These are phyloP conservation scores for Lordiphosa andalusiaca DNA, from an alignment of 2,888 invertebrate species.

Conservation along the genomic window DNA sequence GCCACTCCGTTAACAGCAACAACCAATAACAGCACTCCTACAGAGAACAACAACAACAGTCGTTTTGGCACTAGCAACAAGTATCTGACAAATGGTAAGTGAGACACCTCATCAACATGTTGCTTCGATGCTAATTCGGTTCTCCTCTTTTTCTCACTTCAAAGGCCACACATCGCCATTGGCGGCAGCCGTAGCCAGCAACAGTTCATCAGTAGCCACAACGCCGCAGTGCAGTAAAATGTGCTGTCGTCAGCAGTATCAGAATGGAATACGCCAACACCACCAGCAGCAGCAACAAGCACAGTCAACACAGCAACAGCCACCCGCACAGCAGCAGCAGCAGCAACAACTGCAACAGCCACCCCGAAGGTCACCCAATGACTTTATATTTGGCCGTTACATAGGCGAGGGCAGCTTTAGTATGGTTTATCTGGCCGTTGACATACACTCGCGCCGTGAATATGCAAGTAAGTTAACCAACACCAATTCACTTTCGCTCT, in stretches of 20 bases:
- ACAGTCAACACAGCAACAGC: conserved; percentile 38
- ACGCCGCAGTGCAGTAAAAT: conserved; percentile 60
- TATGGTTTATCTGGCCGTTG: conserved; percentile 95
- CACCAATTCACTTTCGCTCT: conserved; percentile 28
- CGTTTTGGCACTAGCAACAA: conserved; percentile 54
- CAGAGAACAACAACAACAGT: conserved; percentile 55
- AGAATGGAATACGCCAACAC: conserved; percentile 35
- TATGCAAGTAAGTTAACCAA: conserved; percentile 90
- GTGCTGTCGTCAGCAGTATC: conserved; percentile 52
- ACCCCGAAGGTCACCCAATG: conserved; percentile 83
- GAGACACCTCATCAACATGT: conserved; percentile 41
- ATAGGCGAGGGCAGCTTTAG: conserved; percentile 99
- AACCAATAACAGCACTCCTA: conserved; percentile 21
- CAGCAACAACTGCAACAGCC: conserved; percentile 44
- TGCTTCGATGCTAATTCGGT: conserved; percentile 18
- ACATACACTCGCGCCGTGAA: conserved; percentile 92
- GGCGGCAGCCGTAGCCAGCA: conserved; percentile 71
- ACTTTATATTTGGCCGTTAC: conserved; percentile 96
- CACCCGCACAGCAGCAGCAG: conserved; percentile 43
- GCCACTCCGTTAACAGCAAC: conserved; percentile 38
- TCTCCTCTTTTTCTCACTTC: conserved; percentile 2
- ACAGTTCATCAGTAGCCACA: conserved; percentile 55
- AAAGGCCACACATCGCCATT: conserved; percentile 75
- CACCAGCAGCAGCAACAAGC: conserved; percentile 25
- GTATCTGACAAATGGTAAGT: conserved; percentile 70